Evolutionary conservation across 2,113 vertebrate genomes (phyloP).

Genomic region (Engystomops pustulosus): DNA sequence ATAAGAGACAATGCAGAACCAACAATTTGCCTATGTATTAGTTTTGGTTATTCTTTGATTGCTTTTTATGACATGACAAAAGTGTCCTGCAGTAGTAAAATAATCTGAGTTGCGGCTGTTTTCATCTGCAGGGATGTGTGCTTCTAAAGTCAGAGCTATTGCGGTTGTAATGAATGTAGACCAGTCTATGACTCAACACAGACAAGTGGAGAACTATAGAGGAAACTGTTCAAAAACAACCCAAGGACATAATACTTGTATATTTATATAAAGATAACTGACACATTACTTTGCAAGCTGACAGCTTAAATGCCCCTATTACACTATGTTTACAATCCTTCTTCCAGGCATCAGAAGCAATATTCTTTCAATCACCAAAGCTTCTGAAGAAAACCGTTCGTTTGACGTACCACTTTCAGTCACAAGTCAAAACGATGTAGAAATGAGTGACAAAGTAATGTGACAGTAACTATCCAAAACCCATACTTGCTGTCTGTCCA

Average conservation of each 20-base stretch:
- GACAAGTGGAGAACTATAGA: slow-evolving; percentile 22
- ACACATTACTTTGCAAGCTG: slow-evolving; percentile 45
- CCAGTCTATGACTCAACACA: slow-evolving; percentile 2
- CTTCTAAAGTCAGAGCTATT: background rate
- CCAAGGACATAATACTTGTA: slow-evolving; percentile 47
- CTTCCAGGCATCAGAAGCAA: slow-evolving; percentile 48
- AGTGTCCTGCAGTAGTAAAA: too few relatives aligned
- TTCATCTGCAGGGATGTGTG: background rate
- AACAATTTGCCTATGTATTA: too few relatives aligned
- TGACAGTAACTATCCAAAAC: background rate
- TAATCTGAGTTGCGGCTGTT: background rate
- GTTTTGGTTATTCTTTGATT: too few relatives aligned
- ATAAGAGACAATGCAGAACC: too few relatives aligned
- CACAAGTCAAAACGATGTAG: slow-evolving; percentile 38
- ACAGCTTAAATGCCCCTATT: slow-evolving; percentile 55
- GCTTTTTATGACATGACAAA: too few relatives aligned
- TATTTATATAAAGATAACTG: slow-evolving; percentile 51
- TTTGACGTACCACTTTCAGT: slow-evolving; percentile 29
- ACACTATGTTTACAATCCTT: slow-evolving; percentile 53
- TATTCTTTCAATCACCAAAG: slow-evolving; percentile 32
- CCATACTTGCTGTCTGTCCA: background rate
- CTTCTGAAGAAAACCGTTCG: background rate
- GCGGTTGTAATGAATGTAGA: background rate
- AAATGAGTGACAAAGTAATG: background rate
- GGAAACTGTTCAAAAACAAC: slow-evolving; percentile 35